These are phyloP conservation scores for Cotesia vestalis DNA, from an alignment of 1,140 invertebrate genomes.

Conservation along the genomic window DNA sequence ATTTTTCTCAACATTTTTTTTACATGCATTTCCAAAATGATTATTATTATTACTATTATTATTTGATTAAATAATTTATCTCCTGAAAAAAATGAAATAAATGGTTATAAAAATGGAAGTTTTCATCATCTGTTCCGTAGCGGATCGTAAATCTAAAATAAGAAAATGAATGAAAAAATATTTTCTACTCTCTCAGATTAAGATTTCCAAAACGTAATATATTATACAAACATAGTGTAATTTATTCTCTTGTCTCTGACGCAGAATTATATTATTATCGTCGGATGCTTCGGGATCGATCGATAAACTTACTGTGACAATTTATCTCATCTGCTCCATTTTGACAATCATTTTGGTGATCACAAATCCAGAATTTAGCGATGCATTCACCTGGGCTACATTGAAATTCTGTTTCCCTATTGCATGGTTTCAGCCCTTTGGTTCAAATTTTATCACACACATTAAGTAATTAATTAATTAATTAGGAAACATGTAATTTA, in stretches of 20 bases:
- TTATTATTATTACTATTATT: no score
- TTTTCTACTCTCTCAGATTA: background rate
- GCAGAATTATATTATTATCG: slow-evolving; percentile 18
- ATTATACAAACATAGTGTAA: no score
- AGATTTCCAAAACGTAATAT: no score
- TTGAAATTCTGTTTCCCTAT: slow-evolving; percentile 53
- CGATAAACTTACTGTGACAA: slow-evolving; percentile 71
- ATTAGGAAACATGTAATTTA: slow-evolving; percentile 63
- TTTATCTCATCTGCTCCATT: slow-evolving; percentile 74
- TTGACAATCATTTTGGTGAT: slow-evolving; percentile 75
- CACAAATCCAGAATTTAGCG: slow-evolving; percentile 73
- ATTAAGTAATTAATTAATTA: slow-evolving; percentile 46
- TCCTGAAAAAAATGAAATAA: no score
- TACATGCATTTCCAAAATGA: no score
- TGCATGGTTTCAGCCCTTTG: slow-evolving; percentile 59
- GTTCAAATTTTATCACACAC: slow-evolving; percentile 24
- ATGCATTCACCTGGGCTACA: slow-evolving; percentile 63
- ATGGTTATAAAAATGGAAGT: background rate
- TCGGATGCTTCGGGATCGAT: slow-evolving; percentile 4
- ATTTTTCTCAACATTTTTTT: no score
- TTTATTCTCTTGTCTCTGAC: background rate
- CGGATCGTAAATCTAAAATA: background rate
- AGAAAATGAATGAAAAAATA: no score
- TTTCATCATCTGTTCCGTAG: slow-evolving; percentile 31
- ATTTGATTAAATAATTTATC: no score